Evolutionary conservation across 2,888 invertebrate species (phyloP), one percentile per base, ranked within the genome.

Genomic region (Phorcus lineatus): DNA sequence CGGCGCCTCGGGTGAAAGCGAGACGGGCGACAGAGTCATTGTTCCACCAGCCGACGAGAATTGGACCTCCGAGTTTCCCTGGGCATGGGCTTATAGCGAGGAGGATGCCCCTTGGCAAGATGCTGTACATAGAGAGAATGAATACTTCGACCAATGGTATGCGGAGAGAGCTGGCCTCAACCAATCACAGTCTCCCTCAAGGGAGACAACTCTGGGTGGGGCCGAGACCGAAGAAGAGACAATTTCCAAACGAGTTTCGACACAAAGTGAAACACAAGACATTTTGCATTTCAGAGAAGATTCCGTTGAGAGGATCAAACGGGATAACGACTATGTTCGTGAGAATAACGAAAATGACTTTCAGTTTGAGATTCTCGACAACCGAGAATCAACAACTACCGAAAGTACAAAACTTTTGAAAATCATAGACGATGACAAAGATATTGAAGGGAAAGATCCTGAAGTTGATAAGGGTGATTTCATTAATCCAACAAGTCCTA

Each of bases 41-140:
- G 79, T 80, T 52, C 83, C 83, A n/a, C 82, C 82, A 13, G 79
- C 57, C 16, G 80, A 83, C 31, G 80, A 81, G 24, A 79, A 70
- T 17, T 83, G 83, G 83, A 80, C 82, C 57, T 66, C 53, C 19
- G 79, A 82, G 36, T 83, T 74, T 52, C 82, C 83, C 22, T 83
- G 82, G 80, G 83, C 83, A 40, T 83, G 83, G 83, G 83, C 83
- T 52, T 83, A 82, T 67, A 80, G 82, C 54, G 80, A 83, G 47
- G 80, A 82, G 24, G 83, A 83, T 31, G 79, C 79, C 22, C 80
- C 77, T 19, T 82, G 77, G 82, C 67, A 70, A 57, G 77, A 77
- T 55, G 77, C 79, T 9, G 70, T 75, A 36, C 74, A 66, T 54
- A 74, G 70, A 19, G 80, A 80, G 36, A 77, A 62, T 16, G 77